Evolutionary conservation across 2,113 vertebrate species (phyloP), one percentile per base, ranked within the genome.

Genomic region (Panthera uncia): DNA sequence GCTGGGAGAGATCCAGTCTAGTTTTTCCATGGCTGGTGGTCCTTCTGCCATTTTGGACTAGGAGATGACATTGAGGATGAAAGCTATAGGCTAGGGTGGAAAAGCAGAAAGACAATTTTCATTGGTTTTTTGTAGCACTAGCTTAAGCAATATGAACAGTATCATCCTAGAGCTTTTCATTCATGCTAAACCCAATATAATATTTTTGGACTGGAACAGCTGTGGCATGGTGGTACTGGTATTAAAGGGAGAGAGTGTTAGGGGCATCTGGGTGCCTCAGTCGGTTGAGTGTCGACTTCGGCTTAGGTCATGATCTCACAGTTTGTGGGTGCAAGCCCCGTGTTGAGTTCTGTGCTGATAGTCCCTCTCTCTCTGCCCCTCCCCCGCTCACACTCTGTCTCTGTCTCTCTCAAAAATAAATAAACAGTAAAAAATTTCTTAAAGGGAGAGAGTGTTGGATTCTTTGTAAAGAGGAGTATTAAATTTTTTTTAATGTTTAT

Each of bases 151-250:
- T 1, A 5, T 33, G 33, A 57, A 36, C 3, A 14, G 38, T 13
- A 9, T 57, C 12, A n/a, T 25, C 25, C n/a, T 19, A 61, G 33
- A 33, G 13, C 0, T 29, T 57, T 61, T 45, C 31, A 36, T 74
- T 41, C 65, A 33, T 33, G 27, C 57, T 83, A 73, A 82, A 27
- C 1, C 68, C 29, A 41, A 7, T 12, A 33, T 31, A 21, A 0
- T 63, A 16, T 65, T 94, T 89, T 66, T 48, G 29, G 61, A 76
- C 33, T 25, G 38, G 61, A 89, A 57, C 45, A n/a, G 0, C 8
- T 66, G 36, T 33, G 84, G 38, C 29, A 1, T 0, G 6, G 45
- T n/a, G 2, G 1, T 48, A 2, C 8, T 50, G 68, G 18, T 10
- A 9, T 7, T 50, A 13, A 69, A 66, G 57, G 61, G 65, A 55